Evolutionary conservation across 2,113 vertebrate genomes (phyloP), one percentile per base, ranked within the genome.

Genomic region (Epinephelus fuscoguttatus): DNA sequence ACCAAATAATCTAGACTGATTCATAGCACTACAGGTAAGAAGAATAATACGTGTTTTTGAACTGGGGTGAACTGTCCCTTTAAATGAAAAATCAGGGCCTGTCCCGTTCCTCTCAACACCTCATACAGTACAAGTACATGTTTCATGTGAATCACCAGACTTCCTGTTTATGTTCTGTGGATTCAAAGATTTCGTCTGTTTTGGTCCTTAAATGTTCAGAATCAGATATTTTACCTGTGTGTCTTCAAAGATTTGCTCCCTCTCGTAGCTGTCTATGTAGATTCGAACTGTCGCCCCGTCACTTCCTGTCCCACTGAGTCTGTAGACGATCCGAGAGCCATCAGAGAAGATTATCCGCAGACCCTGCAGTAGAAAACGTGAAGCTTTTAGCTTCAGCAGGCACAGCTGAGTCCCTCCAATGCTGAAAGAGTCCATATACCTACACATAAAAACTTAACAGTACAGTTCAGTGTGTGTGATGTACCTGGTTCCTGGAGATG

Each of bases 261-360:
- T 98, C 94, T 99, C 97, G 0, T 97, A 98, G 95, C 97, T 97
- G 94, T 99, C 98, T 0, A 99, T 95, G 92, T 99, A 99, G 12
- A 99, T 95, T 7, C 96, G 95, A 67, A 99, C 94, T 0, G 98
- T 99, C 13, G 97, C 98, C 9, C 98, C 97, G 0, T 96, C 95
- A 0, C 96, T 96, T 27, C 97, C 96, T 0, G 97, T 97, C 21
- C 98, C 98, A 2, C 98, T 98, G 25, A 99, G 95, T 25, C 98
- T 96, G 93, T 98, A 99, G 92, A 99, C 96, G 80, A 99, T 95
- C 18, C 98, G 97, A 75, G 98, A 99, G 55, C 98, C 97, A 1
- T 98, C 98, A 4, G 97, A 94, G 94, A 99, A 99, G 91, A 99
- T 95, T 81, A 99, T 96, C 87, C 98, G 70, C 89, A 99, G 88